phyloP scores from a whole-genome alignment of 2,888 invertebrate species.

The Serripes groenlandicus region DNA sequence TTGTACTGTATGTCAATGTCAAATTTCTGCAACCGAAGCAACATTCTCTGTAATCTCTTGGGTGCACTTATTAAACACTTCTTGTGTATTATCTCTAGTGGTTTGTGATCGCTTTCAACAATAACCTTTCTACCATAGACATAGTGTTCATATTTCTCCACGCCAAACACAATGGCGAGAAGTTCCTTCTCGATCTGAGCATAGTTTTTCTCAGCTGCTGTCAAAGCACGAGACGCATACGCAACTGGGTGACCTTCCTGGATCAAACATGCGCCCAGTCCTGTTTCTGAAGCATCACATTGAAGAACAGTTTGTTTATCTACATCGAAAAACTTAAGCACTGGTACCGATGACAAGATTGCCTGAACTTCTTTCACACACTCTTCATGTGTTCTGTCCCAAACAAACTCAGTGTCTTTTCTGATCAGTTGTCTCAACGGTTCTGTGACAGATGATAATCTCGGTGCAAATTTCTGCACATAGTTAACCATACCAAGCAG shows the following conservation, averaged over 20 bases:
- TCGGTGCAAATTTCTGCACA: constrained; percentile 32
- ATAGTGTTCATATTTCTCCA: constrained; percentile 63
- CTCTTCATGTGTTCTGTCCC: constrained; percentile 34
- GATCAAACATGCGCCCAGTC: constrained; percentile 61
- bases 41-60: constrained; percentile 65
- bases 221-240: constrained; percentile 62
- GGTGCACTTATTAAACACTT: constrained; percentile 52
- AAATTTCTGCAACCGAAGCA: constrained; percentile 64
- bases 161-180: constrained; percentile 59
- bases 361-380: constrained; percentile 26
- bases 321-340: constrained; percentile 37
- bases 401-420: constrained; percentile 33
- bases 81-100: too few relatives aligned
- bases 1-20: constrained; percentile 50
- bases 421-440: constrained; percentile 39
- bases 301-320: constrained; percentile 2
- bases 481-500: constrained; percentile 44
- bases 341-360: constrained; percentile 18
- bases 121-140: constrained; percentile 48
- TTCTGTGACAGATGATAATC: constrained; percentile 27
- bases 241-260: constrained; percentile 64
- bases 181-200: constrained; percentile 72
- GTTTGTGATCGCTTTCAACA: too few relatives aligned
- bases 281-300: constrained; percentile 41
- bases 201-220: constrained; percentile 58